Evolutionary conservation across 2,113 vertebrate genomes (phyloP), one percentile per base, ranked within the genome.

Genomic region (Rhinogobius similis): DNA sequence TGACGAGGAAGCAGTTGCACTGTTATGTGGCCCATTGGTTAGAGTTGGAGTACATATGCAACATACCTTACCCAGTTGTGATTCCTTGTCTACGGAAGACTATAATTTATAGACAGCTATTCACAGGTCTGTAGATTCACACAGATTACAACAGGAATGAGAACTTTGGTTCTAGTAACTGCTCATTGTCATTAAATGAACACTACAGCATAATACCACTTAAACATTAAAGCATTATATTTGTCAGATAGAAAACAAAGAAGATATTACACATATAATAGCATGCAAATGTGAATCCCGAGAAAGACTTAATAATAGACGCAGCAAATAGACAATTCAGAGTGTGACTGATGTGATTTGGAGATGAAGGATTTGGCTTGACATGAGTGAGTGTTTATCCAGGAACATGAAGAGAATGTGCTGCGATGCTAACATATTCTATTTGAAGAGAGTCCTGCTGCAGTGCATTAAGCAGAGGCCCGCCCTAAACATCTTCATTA

Each of bases 301-400:
- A 58, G 55, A 58, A 58, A 58, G 23, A 58, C 85, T 83, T 79
- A 70, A 83, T 80, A 86, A 83, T 71, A 80, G 48, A 86, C 73
- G 32, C 39, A 27, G 14, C 76, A 83, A 85, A 85, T 75, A 62
- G 72, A 73, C 85, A 86, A 78, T 75, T 68, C 69, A 55, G 1
- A 1, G 76, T 50, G 70, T 78, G 75, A 84, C 78, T 62, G 58
- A 83, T 72, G 52, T 64, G 76, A 82, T 84, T 85, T 75, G 67
- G 20, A 72, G 58, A 70, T 56, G 70, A 29, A 74, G 63, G 70
- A 58, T 38, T 59, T 32, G 55, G 66, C 68, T 29, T 18, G 71
- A 87, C 79, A 66, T 74, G 78, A 70, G 67, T 71, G 68, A 78
- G 77, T 43, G 76, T 71, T 66, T 67, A 70, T 70, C 55, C 9